A percentile compares a stretch with the other conserved stretches of the same genome.
Conservation (phyloP, 2,888 invertebrate species). For the Tipula confusa region DNA sequence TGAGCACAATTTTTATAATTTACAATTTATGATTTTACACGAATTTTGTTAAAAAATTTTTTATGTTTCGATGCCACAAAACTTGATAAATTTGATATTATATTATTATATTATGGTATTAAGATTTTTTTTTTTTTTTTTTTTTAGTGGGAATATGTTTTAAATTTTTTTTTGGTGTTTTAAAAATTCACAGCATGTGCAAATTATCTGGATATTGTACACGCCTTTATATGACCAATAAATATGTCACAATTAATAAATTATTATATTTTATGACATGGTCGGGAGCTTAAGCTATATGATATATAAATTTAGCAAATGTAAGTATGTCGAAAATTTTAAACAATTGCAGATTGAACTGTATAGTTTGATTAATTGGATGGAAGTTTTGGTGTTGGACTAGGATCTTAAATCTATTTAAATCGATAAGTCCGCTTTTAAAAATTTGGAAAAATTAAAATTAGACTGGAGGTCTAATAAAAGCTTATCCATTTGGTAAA, state of each 20-base stretch:
- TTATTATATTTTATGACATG: not conserved
- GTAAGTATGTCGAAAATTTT: too few species aligned
- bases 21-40: not conserved
- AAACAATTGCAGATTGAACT: too few species aligned
- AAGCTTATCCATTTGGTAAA: too few species aligned
- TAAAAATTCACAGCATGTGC: not conserved
- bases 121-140: not conserved
- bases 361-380: too few species aligned
- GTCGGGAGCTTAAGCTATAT: too few species aligned
- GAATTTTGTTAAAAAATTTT: not conserved
- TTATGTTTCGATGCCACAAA: not conserved
- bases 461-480: too few species aligned
- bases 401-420: too few species aligned
- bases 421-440: too few species aligned
- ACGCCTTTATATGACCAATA: not conserved
- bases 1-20: not conserved
- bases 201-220: not conserved
- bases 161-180: not conserved
- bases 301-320: too few species aligned
- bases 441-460: too few species aligned
- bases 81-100: not conserved
- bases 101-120: too few species aligned
- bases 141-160: not conserved
- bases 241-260: not conserved
- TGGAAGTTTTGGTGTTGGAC: too few species aligned